Evolutionary conservation across 2,888 invertebrate species (phyloP).

Genomic region (Conistra vaccinii): DNA sequence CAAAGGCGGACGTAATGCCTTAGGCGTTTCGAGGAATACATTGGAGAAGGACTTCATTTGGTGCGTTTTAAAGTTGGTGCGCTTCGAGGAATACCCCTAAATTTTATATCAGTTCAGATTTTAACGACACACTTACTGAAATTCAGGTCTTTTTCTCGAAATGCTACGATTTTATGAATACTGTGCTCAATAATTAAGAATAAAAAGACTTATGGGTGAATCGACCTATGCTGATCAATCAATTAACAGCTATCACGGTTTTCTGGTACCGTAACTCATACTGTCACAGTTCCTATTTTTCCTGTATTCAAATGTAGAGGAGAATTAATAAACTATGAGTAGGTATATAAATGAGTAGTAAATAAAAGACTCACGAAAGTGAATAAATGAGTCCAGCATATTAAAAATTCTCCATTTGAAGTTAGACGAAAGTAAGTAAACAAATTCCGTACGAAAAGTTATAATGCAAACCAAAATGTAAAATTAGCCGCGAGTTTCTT

Average conservation of each 20-base stretch:
- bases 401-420: constrained; percentile 27
- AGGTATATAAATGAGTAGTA: neutral
- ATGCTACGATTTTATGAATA: neutral
- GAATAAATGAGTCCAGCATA: constrained; percentile 11
- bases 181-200: neutral
- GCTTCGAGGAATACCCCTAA: too few species aligned
- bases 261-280: neutral
- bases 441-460: constrained; percentile 14
- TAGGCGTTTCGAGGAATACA: too few species aligned
- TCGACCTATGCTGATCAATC: neutral
- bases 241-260: neutral
- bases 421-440: constrained; percentile 22
- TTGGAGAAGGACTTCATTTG: too few species aligned
- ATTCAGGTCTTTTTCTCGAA: too few species aligned
- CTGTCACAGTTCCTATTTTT: neutral
- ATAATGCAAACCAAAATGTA: constrained; percentile 28
- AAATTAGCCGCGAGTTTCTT: constrained; percentile 28
- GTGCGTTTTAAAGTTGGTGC: too few species aligned
- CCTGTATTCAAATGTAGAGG: neutral
- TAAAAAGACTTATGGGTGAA: neutral
- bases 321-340: neutral
- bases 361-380: constrained; percentile 11
- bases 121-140: too few species aligned
- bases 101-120: neutral
- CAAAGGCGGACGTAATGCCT: too few species aligned